Evolutionary conservation across 2,888 invertebrate genomes (phyloP), one percentile per base, ranked within the genome.

Genomic region (Pharmacophagus antenor): DNA sequence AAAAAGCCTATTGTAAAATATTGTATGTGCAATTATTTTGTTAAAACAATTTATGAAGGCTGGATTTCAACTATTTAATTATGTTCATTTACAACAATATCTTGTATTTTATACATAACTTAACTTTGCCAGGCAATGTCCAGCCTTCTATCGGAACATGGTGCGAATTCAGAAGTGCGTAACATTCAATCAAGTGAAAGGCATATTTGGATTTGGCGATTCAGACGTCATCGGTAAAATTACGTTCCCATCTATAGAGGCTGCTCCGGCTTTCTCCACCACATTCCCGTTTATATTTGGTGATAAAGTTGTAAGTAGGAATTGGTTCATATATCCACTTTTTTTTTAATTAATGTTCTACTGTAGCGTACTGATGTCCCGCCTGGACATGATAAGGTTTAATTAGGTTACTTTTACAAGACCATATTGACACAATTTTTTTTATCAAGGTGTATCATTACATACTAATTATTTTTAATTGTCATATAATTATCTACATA

Each of bases 171-270:
- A 98, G 84, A 98, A 96, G 80, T 95, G 95, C 74, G 98, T 99
- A 17, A 99, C 99, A 0, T 98, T 95, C 77, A 99, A 99, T 85
- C 99, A 99, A 88, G 98, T 97, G 1, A 98, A 98, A 80, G 98
- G 98, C 4, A 99, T 99, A 67, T 99, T 99, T 84, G 99, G 99
- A 0, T 99, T 99, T 79, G 95, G 95, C 0, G 99, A 99, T 72
- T 97, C 97, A 63, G 98, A 98, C 85, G 95, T 95, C 62, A 97
- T 99, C 72, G 99, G 98, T 53, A 99, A 99, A 93, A 97, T 99
- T 60, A 94, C 95, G 15, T 99, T 99, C 85, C 99, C 99, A 0
- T 95, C 98, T 0, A 95, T 97, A 37, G 98, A 99, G 86, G 99
- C 99, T 0, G 97, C 98, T 0, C 99, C 99, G 0, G 95, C 97